Evolutionary conservation across 2,113 vertebrate species (phyloP).

Genomic region (Menura novaehollandiae): DNA sequence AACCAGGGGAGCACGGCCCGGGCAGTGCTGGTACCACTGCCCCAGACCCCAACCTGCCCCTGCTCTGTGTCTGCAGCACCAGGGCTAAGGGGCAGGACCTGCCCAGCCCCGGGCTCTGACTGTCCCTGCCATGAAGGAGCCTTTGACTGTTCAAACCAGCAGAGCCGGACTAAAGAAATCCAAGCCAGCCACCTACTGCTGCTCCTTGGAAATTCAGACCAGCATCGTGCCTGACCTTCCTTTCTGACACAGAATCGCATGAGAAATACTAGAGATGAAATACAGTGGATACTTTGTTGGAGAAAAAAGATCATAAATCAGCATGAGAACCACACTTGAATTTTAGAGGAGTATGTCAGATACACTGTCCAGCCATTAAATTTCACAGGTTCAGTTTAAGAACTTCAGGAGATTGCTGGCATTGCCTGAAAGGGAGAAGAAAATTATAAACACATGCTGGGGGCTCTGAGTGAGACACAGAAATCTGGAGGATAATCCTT

Average conservation of each 20-base stretch:
- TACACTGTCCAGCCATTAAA: constrained; percentile 3
- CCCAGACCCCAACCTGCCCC: neutral
- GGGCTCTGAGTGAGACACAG: neutral
- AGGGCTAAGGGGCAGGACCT: neutral
- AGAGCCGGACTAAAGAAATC: constrained; percentile 34
- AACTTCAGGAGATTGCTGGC: constrained; percentile 49
- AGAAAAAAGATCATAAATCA: neutral
- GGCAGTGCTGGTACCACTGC: neutral
- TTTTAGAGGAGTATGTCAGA: constrained; percentile 8
- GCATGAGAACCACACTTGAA: neutral
- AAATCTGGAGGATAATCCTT: constrained; percentile 36
- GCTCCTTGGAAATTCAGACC: constrained; percentile 53
- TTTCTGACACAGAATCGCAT: neutral
- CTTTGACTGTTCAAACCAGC: neutral
- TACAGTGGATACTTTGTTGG: neutral
- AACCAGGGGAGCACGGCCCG: too few relatives aligned
- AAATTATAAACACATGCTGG: constrained; percentile 39
- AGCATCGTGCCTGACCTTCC: neutral
- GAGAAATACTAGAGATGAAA: neutral
- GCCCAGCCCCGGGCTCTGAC: neutral
- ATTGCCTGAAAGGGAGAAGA: constrained; percentile 49
- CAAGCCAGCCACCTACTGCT: constrained; percentile 68
- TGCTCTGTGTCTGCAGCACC: rapidly evolving
- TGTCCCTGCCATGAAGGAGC: neutral
- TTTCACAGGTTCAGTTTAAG: constrained; percentile 44